Evolutionary conservation across 1,140 invertebrate genomes (phyloP).

Genomic region (Scaptomyza graminum): DNA sequence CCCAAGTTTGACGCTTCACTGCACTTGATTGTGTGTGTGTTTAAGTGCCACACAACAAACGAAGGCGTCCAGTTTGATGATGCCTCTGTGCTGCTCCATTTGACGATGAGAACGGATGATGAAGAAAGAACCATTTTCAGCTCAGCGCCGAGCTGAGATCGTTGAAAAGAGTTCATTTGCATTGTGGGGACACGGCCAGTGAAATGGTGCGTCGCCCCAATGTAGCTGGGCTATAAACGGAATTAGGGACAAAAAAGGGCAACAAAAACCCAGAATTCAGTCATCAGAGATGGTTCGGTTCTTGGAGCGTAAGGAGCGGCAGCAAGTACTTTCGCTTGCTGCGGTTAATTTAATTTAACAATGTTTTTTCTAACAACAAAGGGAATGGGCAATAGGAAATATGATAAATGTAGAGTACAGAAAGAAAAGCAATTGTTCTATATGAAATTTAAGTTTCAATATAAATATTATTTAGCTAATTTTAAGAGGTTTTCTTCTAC

Average conservation of each 20-base stretch:
- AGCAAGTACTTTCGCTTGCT: too few relatives aligned
- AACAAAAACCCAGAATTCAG: background rate
- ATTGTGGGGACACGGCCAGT: slow-evolving; percentile 68
- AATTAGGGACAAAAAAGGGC: slow-evolving; percentile 36
- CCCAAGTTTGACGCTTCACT: slow-evolving; percentile 72
- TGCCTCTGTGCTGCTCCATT: background rate
- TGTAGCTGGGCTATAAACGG: slow-evolving; percentile 43
- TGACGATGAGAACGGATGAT: slow-evolving; percentile 29
- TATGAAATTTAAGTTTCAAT: too few relatives aligned
- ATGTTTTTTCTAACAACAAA: too few relatives aligned
- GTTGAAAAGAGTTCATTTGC: slow-evolving; percentile 76
- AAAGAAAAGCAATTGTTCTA: too few relatives aligned
- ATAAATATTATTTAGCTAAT: too few relatives aligned
- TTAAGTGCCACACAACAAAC: slow-evolving; percentile 71
- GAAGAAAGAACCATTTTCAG: slow-evolving; percentile 12
- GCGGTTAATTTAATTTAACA: too few relatives aligned
- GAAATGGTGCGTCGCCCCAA: slow-evolving; percentile 62
- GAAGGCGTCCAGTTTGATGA: slow-evolving; percentile 14
- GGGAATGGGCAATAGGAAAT: too few relatives aligned
- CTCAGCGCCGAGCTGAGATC: slow-evolving; percentile 19
- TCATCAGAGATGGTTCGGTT: background rate
- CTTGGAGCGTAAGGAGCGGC: background rate
- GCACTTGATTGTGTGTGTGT: slow-evolving; percentile 25
- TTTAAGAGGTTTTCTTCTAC: too few relatives aligned
- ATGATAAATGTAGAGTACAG: too few relatives aligned